These are phyloP conservation scores for Mamestra brassicae DNA, from an alignment of 2,888 invertebrate genomes.

Conservation along the genomic window DNA sequence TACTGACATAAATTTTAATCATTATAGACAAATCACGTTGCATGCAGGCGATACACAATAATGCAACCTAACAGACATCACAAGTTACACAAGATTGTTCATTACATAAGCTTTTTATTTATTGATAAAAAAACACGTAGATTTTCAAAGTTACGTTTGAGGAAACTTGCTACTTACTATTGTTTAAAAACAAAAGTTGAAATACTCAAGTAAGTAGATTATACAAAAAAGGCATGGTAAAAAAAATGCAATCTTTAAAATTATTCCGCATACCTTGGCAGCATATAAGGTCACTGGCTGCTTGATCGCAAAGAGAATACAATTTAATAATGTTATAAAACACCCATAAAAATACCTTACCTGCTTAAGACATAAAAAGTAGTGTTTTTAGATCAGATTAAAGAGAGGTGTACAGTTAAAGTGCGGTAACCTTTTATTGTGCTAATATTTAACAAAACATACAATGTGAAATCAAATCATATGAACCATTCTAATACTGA, in stretches of 20 bases:
- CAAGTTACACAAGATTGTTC: constrained; percentile 20
- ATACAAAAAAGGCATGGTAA: constrained; percentile 48
- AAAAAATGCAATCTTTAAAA: constrained; percentile 59
- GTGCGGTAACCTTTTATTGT: constrained; percentile 47
- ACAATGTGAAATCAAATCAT: constrained; percentile 33
- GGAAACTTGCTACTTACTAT: constrained; percentile 29
- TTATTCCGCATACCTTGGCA: constrained; percentile 89
- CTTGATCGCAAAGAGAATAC: constrained; percentile 87
- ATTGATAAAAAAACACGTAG: constrained; percentile 8
- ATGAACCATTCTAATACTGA: constrained; percentile 21
- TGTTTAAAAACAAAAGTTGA: constrained; percentile 24
- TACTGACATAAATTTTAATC: constrained; percentile 43
- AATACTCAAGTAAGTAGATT: constrained; percentile 38
- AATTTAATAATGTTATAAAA: constrained; percentile 67
- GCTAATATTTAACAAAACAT: constrained; percentile 24
- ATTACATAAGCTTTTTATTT: constrained; percentile 11
- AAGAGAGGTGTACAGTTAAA: constrained; percentile 22
- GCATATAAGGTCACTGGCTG: constrained; percentile 90
- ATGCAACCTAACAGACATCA: constrained; percentile 46
- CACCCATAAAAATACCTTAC: constrained; percentile 39
- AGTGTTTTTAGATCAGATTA: constrained; percentile 10
- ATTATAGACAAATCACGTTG: constrained; percentile 47
- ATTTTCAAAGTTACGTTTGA: neutral
- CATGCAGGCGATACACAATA: constrained; percentile 64
- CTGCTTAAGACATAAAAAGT: constrained; percentile 10